Evolutionary conservation across 2,888 invertebrate species (phyloP).

Genomic region (Hermaeophaga mercurialis): DNA sequence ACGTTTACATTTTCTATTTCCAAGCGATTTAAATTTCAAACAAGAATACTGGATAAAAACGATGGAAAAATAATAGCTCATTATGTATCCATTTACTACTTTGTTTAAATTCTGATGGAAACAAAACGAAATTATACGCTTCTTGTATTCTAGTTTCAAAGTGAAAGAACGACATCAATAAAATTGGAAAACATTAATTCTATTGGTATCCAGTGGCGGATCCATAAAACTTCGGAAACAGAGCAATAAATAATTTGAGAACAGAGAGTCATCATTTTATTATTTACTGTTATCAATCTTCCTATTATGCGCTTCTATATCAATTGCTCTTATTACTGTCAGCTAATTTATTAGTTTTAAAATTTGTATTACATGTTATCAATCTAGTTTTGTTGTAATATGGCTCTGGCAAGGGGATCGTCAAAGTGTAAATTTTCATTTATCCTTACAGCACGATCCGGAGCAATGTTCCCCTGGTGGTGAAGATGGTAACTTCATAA

Average conservation of each 20-base stretch:
- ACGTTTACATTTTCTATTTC: neutral
- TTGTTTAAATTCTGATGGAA: slow-evolving; percentile 17
- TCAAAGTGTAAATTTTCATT: neutral
- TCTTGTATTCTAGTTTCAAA: slow-evolving; percentile 6
- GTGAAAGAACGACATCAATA: neutral
- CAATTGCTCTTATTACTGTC: no score
- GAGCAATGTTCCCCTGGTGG: slow-evolving; percentile 93
- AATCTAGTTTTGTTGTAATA: no score
- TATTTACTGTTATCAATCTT: no score
- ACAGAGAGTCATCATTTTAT: no score
- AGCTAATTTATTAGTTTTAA: no score
- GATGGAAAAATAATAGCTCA: slow-evolving; percentile 7
- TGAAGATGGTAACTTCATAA: slow-evolving; percentile 97
- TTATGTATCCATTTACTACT: slow-evolving; percentile 8
- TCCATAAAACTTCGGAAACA: no score
- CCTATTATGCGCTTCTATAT: no score
- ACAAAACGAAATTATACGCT: slow-evolving; percentile 20
- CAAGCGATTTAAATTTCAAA: slow-evolving; percentile 6
- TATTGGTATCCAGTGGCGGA: neutral
- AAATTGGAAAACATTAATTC: slow-evolving; percentile 2
- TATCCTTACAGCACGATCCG: slow-evolving; percentile 80
- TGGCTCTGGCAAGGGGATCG: neutral
- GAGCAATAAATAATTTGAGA: no score
- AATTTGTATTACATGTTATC: no score
- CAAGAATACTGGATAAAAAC: neutral